These are phyloP conservation scores for Nephrotoma guestfalica DNA, from an alignment of 2,888 invertebrate genomes.

Conservation along the genomic window DNA sequence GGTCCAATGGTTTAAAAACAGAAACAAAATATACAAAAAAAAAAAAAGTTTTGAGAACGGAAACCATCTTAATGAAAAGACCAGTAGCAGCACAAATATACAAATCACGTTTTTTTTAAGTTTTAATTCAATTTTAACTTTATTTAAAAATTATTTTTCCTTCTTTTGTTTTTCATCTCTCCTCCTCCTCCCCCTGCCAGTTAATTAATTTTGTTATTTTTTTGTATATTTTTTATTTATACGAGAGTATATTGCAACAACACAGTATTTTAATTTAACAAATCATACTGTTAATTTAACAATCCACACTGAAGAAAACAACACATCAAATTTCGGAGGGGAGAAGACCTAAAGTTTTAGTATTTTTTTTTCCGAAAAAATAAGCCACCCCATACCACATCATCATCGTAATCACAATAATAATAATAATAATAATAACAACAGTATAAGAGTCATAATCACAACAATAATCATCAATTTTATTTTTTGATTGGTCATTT, in stretches of 20 bases:
- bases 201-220: not conserved
- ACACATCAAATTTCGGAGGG: not conserved
- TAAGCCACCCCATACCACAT: not conserved
- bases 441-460: not conserved
- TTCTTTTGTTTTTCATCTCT: not conserved
- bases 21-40: not conserved
- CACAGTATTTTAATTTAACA: not conserved
- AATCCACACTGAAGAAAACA: not conserved
- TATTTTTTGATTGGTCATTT: not conserved
- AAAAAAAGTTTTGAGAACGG: not conserved
- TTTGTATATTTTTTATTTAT: not conserved
- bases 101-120: not conserved
- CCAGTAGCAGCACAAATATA: not conserved
- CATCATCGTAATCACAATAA: not conserved
- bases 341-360: not conserved
- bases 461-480: not conserved
- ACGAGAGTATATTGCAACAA: not conserved
- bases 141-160: not conserved
- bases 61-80: not conserved
- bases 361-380: not conserved
- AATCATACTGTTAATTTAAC: not conserved
- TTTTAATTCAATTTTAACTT: not conserved
- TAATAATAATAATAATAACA: not conserved
- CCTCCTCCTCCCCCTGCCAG: not conserved
- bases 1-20: not conserved